Evolutionary conservation across 2,888 invertebrate species (phyloP).

Genomic region (Ellobium chinense): DNA sequence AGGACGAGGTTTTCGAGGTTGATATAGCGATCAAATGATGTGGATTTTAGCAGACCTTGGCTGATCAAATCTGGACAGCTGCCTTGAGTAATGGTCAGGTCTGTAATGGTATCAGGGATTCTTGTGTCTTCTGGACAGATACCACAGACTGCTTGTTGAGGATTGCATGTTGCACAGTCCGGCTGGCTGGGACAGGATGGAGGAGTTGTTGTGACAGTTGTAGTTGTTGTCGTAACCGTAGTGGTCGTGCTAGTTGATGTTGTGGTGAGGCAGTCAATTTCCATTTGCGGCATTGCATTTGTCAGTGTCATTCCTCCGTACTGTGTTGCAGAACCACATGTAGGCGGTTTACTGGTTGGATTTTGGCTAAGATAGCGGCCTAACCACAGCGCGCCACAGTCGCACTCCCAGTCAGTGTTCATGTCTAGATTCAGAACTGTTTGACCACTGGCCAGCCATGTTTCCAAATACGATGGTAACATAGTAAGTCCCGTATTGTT

Average conservation of each 20-base stretch:
- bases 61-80: background rate
- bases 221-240: slow-evolving; percentile 26
- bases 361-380: slow-evolving; percentile 43
- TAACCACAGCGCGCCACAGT: slow-evolving; percentile 63
- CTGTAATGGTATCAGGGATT: slow-evolving; percentile 1
- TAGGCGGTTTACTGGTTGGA: slow-evolving; percentile 39
- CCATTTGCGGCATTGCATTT: slow-evolving; percentile 45
- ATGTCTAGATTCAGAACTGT: slow-evolving; percentile 2
- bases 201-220: background rate
- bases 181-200: background rate
- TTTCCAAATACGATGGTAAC: background rate
- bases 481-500: background rate
- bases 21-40: slow-evolving; percentile 1
- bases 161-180: background rate
- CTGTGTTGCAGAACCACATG: slow-evolving; percentile 51
- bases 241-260: slow-evolving; percentile 45
- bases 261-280: slow-evolving; percentile 48
- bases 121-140: background rate
- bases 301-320: slow-evolving; percentile 49
- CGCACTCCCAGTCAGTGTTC: slow-evolving; percentile 56
- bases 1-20: background rate
- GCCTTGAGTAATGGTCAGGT: background rate
- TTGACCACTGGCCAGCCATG: background rate
- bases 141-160: background rate
- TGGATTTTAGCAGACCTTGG: background rate